Base-by-base conservation (phyloP, 2,888 invertebrate genomes). In the Ctenicera cuprea region DNA sequence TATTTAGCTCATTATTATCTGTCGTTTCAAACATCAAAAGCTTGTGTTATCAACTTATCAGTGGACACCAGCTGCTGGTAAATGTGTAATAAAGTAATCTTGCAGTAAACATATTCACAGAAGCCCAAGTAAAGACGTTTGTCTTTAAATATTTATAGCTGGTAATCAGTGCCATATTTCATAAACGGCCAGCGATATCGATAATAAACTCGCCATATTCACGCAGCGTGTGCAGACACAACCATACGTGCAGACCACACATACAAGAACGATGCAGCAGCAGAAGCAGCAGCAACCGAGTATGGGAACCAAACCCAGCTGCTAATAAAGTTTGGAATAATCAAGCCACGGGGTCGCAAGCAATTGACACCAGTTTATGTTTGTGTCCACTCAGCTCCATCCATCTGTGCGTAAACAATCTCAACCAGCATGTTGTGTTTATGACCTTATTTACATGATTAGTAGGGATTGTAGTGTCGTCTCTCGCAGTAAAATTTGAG, bases 331-430 rank as follows among this genome's bases (percentile, higher is more conserved):
- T 64, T 69, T 50, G 65, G 22, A 66, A 70, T 66, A 74, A 74
- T 74, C 65, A 69, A 70, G 67, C 68, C 68, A 69, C 38, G 65
- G 59, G 77, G 74, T 74, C 78, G 74, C 45, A 72, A 69, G 63
- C 75, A 78, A 78, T 78, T 77, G 78, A 78, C 78, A 76, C 73
- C 72, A 77, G 74, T 78, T 77, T 71, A 71, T 72, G 68, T 75
- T 45, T 73, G 67, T 72, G 74, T 72, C 71, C 72, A 75, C 75
- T 75, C 73, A 62, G 66, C 72, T 72, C 67, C 59, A 68, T 73
- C 64, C 68, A 65, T 73, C 64, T 68, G 67, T 73, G 65, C 69
- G 73, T 73, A 73, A 73, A 73, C 73, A 73, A 73, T 73, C 73
- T 65, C 61, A 45, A 73, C 73, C 68, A 64, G 48, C 69, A 65